Evolutionary conservation across 1,140 invertebrate species (phyloP), one percentile per base, ranked within the genome.

Genomic region (Euwallacea fornicatus): DNA sequence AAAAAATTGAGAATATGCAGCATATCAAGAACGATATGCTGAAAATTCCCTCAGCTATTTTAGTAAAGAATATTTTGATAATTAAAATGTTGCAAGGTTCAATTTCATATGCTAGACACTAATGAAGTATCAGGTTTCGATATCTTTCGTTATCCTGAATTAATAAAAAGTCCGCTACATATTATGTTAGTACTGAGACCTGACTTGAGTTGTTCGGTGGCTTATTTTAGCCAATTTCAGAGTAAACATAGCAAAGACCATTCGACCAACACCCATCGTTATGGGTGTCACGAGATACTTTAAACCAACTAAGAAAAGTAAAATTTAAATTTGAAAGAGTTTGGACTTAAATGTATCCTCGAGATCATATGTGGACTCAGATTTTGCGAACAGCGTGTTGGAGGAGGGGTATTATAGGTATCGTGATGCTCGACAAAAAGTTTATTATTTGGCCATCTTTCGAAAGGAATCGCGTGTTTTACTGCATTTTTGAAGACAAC

Each of bases 231-330:
- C 33, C 75, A 79, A 58, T 82, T 80, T 73, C 79, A 79, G 13
- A 77, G 73, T 42, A 74, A 72, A 60, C 79, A 75, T 58, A 73
- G 68, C 53, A 46, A 69, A 72, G 42, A 68, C 41, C 82, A 83
- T 68, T 81, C 78, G 78, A 71, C 67, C n/a, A n/a, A n/a, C n/a
- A n/a, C n/a, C n/a, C 71, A 76, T 77, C 67, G 74, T 78, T 7
- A 81, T 82, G 73, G 44, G 76, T 43, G 72, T 83, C n/a, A 74
- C 83, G 42, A 74, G 77, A 60, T 83, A 83, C 75, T 72, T 84
- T 7, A 78, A 80, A 54, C 69, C 72, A 44, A 82, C 77, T 11
- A 53, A 59, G 33, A 50, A 77, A 46, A 66, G 33, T 50, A 68
- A 61, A 15, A 56, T 75, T n/a, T 16, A 66, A 47, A 58, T 76